These are phyloP conservation scores for Corythornis vintsioides DNA, from an alignment of 2,113 vertebrate genomes.

Conservation along the genomic window DNA sequence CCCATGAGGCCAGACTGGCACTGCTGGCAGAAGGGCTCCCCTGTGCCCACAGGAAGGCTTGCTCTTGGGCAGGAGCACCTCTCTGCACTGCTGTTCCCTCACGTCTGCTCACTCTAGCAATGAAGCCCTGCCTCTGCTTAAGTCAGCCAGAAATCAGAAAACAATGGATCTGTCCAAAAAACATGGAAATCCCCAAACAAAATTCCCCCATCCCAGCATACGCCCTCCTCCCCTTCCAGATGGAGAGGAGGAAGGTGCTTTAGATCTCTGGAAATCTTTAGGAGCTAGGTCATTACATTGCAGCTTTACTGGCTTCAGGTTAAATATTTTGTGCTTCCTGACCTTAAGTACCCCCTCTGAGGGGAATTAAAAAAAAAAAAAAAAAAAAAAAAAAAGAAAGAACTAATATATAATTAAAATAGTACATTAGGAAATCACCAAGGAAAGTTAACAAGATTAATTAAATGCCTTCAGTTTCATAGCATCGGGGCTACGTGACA, in stretches of 20 bases:
- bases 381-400: background rate
- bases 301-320: background rate
- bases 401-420: constrained; percentile 9
- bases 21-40: background rate
- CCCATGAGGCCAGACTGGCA: background rate
- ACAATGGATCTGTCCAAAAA: background rate
- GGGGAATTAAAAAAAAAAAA: too few relatives aligned
- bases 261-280: background rate
- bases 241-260: background rate
- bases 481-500: background rate
- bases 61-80: background rate
- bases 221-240: background rate
- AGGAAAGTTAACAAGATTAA: background rate
- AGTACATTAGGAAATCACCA: background rate
- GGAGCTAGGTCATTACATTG: background rate
- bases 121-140: background rate
- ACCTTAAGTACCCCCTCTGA: background rate
- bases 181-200: background rate
- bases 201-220: background rate
- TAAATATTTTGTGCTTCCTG: background rate
- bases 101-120: fast-evolving
- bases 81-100: background rate
- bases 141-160: background rate
- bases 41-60: fast-evolving
- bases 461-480: background rate